A percentile compares a stretch with the other conserved stretches of the same genome.
phyloP scores from a whole-genome alignment of 2,888 invertebrate species.

The Heliconius cydno region DNA sequence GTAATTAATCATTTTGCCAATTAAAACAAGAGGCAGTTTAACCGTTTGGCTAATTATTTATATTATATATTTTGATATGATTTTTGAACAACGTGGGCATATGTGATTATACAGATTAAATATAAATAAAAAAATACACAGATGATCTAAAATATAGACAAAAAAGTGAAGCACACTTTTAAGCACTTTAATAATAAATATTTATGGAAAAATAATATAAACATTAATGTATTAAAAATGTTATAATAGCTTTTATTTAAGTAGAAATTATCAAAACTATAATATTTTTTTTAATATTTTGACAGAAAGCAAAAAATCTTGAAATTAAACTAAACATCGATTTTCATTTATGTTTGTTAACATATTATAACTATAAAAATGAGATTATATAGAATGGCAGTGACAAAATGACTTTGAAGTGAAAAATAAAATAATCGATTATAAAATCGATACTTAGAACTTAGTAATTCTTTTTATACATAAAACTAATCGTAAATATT shows the following conservation, averaged over 20 bases:
- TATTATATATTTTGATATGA: constrained; percentile 22
- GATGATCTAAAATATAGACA: constrained; percentile 14
- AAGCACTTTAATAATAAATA: constrained; percentile 7
- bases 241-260: background rate
- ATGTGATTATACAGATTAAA: constrained; percentile 8
- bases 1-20: background rate
- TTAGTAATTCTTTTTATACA: constrained; percentile 2
- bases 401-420: constrained; percentile 1
- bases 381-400: constrained; percentile 19
- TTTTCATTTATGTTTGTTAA: background rate
- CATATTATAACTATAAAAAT: background rate
- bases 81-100: constrained; percentile 9
- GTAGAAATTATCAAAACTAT: background rate
- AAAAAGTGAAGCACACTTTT: constrained; percentile 9
- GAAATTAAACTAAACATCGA: background rate
- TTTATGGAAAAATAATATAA: background rate
- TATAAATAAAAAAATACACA: background rate
- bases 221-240: background rate
- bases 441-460: background rate
- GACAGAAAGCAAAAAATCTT: background rate
- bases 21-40: background rate
- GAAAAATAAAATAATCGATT: background rate
- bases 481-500: background rate
- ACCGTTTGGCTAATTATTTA: background rate
- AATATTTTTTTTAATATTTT: background rate